Evolutionary conservation across 2,888 invertebrate species (phyloP), one percentile per base, ranked within the genome.

Genomic region (Coecobrya sp.): DNA sequence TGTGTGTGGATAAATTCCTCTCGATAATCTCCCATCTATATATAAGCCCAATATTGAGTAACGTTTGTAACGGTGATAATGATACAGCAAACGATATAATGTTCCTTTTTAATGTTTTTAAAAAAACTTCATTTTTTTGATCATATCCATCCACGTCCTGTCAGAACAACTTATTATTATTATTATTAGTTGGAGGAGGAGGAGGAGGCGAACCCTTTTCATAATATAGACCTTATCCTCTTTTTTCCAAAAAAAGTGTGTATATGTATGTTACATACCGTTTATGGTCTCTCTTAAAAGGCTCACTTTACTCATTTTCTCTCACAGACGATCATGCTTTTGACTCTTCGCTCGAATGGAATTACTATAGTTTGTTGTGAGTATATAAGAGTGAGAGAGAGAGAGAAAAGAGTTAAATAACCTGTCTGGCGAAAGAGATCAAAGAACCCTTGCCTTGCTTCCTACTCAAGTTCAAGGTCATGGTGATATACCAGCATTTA

Each of bases 321-420:
- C 7, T 36, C 36, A 36, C 3, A 36, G 36, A 36, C n/a, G 30
- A 79, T 11, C 49, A 22, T 27, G 13, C 27, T 27, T n/a, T 30
- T 82, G 30, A 22, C 8, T 82, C 59, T 55, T 36, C 8, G 55
- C 59, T 55, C 55, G 59, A 55, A 59, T 59, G 81, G 5, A 59
- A 59, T 55, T 30, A 36, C 10, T 36, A 22, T 65, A 25, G 25
- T 52, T 62, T 45, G 84, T 65, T 65, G 65, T 19, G n/a, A n/a
- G n/a, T n/a, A n/a, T n/a, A n/a, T n/a, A n/a, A n/a, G n/a, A n/a
- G 19, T 7, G 42, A 36, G 85, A 76, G 76, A 85, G 84, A 90
- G 89, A 90, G 89, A 85, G 85, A 90, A 85, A 89, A 90, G 89
- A 90, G 89, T 90, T 90, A 90, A 85, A 90, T 90, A 90, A 90